Conservation (phyloP, 64 coral and sea anemone genomes). For the Porites australiensis region DNA sequence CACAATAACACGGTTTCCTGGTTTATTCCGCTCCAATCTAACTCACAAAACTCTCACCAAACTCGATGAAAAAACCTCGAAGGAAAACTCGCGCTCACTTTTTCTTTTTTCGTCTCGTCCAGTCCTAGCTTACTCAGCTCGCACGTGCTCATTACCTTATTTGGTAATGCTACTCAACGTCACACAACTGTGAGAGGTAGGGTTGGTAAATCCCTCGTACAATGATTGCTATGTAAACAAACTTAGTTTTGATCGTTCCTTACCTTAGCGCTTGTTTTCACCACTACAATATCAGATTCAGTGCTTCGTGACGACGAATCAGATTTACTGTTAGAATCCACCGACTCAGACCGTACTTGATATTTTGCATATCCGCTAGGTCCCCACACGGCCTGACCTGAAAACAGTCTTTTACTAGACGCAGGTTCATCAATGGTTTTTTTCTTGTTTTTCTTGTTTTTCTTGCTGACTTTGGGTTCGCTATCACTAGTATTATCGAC, state of each 20-base stretch:
- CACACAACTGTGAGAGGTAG: no score
- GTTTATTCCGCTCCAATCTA: no score
- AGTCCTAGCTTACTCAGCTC: no score
- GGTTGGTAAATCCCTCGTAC: no score
- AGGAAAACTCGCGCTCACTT: no score
- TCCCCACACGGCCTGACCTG: slow-evolving; percentile 56
- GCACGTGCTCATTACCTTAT: no score
- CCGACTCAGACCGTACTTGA: slow-evolving; percentile 33
- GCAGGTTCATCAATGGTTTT: neutral
- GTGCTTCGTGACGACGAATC: slow-evolving; percentile 71
- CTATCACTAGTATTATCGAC: neutral
- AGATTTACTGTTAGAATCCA: slow-evolving; percentile 60
- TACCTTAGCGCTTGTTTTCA: slow-evolving; percentile 45
- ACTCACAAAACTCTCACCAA: no score
- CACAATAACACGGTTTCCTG: no score
- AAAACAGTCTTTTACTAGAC: slow-evolving; percentile 15
- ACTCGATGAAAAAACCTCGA: no score
- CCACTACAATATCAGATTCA: slow-evolving; percentile 38
- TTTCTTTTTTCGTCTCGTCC: no score
- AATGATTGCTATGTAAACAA: no score
- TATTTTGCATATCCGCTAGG: slow-evolving; percentile 63
- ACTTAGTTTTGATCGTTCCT: neutral
- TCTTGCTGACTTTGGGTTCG: neutral
- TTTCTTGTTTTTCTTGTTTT: neutral
- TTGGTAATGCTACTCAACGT: no score